phyloP scores from a whole-genome alignment of 2,113 vertebrate species.

The Formicarius rufipectus region DNA sequence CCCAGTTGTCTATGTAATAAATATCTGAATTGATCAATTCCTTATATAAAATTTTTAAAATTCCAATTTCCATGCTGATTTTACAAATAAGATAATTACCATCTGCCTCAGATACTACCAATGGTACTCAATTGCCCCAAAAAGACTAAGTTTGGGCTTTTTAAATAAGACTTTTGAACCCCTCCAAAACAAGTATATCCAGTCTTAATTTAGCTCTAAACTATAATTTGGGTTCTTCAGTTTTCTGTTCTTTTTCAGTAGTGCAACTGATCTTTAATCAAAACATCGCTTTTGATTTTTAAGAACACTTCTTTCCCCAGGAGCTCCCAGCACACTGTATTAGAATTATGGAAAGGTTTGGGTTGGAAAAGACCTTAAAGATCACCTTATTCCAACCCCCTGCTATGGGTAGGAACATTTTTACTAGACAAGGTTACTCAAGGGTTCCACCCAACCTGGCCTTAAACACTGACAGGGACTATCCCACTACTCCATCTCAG shows the following conservation, averaged over 20 bases:
- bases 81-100: not conserved
- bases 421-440: not conserved
- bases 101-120: not conserved
- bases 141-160: not conserved
- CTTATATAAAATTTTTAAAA: not conserved
- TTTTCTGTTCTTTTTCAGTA: not conserved
- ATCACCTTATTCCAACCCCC: not conserved
- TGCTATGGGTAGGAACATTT: not conserved
- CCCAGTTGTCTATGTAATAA: not conserved
- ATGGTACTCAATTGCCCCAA: not conserved
- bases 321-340: not conserved
- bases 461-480: not conserved
- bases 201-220: not conserved
- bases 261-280: not conserved
- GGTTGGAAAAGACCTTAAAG: not conserved
- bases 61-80: not conserved
- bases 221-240: not conserved
- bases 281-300: not conserved
- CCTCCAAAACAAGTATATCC: not conserved
- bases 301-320: not conserved
- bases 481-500: not conserved
- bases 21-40: not conserved
- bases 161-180: not conserved
- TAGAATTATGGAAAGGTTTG: not conserved
- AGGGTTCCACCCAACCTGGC: not conserved